Percentiles rank a stretch among this genome's conserved stretches.
Conservation (phyloP, 2,888 invertebrate species). For the Clostera curtula region DNA sequence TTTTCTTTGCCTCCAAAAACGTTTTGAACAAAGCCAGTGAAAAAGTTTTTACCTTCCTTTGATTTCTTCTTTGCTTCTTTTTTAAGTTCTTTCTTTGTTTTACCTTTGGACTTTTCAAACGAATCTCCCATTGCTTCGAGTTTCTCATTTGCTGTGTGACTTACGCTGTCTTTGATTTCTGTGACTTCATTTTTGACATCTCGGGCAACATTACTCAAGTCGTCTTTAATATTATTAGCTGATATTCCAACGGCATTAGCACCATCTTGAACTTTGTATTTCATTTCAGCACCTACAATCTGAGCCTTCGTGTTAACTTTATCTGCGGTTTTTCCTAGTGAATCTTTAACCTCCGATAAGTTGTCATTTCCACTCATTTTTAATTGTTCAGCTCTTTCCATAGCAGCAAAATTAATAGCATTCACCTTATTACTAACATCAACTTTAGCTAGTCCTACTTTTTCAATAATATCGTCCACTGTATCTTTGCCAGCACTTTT, state of each 20-base stretch:
- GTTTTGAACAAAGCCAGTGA: constrained; percentile 59
- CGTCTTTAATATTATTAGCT: constrained; percentile 34
- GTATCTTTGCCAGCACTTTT: constrained; percentile 38
- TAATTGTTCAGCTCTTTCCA: constrained; percentile 51
- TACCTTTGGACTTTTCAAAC: constrained; percentile 42
- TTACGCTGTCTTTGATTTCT: constrained; percentile 36
- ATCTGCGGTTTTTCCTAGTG: constrained; percentile 36
- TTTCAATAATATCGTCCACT: constrained; percentile 47
- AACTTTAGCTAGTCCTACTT: constrained; percentile 43
- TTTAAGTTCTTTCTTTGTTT: constrained; percentile 41
- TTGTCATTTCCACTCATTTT: constrained; percentile 39
- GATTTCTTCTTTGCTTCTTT: constrained; percentile 56
- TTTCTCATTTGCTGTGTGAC: constrained; percentile 40
- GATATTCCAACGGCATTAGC: constrained; percentile 41
- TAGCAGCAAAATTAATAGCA: constrained; percentile 51
- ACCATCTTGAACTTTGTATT: constrained; percentile 45
- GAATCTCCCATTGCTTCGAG: constrained; percentile 43
- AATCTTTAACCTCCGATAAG: constrained; percentile 36
- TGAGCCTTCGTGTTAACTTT: constrained; percentile 34
- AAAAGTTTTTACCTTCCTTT: constrained; percentile 62
- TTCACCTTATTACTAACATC: constrained; percentile 51
- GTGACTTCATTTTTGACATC: constrained; percentile 39
- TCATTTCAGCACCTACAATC: constrained; percentile 36
- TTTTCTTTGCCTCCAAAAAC: constrained; percentile 67
- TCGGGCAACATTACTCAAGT: constrained; percentile 36